Percentiles rank a stretch among this genome's conserved stretches.
phyloP scores from a whole-genome alignment of 2,888 invertebrate genomes.

The Drosophila suboccidentalis region DNA sequence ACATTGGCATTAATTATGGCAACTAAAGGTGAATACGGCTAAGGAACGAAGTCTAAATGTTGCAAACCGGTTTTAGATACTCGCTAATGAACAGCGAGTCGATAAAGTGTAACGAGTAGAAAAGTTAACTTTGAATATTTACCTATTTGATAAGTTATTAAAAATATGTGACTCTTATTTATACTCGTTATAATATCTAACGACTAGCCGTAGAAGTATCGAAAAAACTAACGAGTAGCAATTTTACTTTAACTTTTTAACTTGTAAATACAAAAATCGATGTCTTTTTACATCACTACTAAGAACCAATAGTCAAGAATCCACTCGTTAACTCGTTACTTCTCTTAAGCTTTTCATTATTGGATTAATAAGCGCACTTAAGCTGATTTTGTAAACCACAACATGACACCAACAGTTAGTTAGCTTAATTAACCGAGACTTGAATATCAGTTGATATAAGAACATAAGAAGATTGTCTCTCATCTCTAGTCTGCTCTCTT shows the following conservation, averaged over 20 bases:
- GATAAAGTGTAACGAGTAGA: background rate
- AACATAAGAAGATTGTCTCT: conserved; percentile 8
- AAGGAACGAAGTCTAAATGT: background rate
- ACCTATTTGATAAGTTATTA: background rate
- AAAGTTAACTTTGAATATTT: background rate
- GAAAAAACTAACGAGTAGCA: background rate
- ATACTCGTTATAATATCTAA: no score
- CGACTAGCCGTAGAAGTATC: background rate
- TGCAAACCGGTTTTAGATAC: background rate
- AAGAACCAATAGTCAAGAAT: background rate
- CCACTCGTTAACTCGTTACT: background rate
- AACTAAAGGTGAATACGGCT: conserved; percentile 30
- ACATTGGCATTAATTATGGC: conserved; percentile 72
- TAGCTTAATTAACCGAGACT: conserved; percentile 19
- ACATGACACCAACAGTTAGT: conserved; percentile 5
- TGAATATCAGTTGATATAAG: conserved; percentile 14
- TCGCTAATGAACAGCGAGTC: background rate
- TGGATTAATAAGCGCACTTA: conserved; percentile 16
- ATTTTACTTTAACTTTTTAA: background rate
- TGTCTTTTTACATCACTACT: no score
- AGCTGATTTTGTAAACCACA: conserved; percentile 4
- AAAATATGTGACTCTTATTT: background rate
- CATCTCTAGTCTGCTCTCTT: conserved; percentile 36
- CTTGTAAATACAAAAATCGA: no score
- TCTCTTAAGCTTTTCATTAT: background rate